Evolutionary conservation across 2,888 invertebrate genomes (phyloP).

Genomic region (Lithophane leautieri): DNA sequence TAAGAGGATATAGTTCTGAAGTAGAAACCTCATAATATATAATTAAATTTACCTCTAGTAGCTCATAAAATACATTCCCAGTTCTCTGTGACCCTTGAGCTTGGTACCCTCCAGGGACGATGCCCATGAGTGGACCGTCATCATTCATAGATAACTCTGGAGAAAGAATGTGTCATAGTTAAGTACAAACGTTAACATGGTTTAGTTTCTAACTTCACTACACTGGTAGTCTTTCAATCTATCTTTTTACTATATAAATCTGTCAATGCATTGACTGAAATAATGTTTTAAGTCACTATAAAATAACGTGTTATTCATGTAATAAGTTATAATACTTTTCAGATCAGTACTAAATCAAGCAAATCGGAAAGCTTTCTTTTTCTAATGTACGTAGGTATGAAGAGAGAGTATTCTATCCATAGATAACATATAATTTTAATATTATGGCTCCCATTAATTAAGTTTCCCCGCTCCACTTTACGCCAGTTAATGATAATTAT

Average conservation of each 20-base stretch:
- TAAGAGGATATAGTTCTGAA: background rate
- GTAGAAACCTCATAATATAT: background rate
- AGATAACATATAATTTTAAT: background rate
- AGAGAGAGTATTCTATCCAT: background rate
- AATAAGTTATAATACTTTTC: no score
- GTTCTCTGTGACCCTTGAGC: constrained; percentile 66
- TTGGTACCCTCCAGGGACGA: constrained; percentile 67
- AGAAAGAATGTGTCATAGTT: constrained; percentile 12
- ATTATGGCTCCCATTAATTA: background rate
- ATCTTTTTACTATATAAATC: background rate
- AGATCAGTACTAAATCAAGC: background rate
- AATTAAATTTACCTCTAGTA: constrained; percentile 49
- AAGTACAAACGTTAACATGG: background rate
- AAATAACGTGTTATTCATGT: no score
- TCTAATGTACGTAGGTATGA: no score
- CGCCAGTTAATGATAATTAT: background rate
- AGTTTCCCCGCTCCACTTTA: background rate
- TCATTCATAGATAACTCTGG: constrained; percentile 52
- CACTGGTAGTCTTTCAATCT: no score
- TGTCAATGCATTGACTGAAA: background rate
- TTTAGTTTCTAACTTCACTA: background rate
- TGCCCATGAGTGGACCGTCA: constrained; percentile 56
- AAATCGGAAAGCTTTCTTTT: background rate
- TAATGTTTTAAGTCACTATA: background rate
- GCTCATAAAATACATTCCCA: constrained; percentile 30